These are phyloP conservation scores for Lysandra bellargus DNA, from an alignment of 2,888 invertebrate genomes.

Conservation along the genomic window DNA sequence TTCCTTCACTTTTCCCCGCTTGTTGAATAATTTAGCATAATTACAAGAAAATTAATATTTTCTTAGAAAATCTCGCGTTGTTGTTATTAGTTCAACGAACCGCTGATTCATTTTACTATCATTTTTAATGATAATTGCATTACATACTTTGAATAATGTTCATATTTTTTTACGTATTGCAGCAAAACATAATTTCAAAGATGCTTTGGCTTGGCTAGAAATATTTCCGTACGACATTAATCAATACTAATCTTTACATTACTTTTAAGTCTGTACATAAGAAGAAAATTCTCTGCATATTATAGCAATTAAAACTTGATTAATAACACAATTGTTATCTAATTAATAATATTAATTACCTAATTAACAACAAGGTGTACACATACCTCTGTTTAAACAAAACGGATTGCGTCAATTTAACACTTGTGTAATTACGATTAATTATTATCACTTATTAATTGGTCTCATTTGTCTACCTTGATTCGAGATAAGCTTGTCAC, in stretches of 20 bases:
- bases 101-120: background rate
- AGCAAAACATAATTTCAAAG: too few species aligned
- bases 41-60: slow-evolving; percentile 1
- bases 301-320: too few species aligned
- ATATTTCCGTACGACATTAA: too few species aligned
- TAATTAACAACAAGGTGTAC: background rate
- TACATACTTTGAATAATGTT: background rate
- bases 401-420: slow-evolving; percentile 31
- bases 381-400: background rate
- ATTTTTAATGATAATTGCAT: background rate
- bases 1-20: background rate
- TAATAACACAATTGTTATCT: background rate
- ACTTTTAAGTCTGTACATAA: background rate
- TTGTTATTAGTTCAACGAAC: slow-evolving; percentile 20
- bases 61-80: slow-evolving; percentile 12
- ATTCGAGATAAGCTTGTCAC: background rate
- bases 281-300: background rate
- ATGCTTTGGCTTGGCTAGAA: too few species aligned
- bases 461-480: background rate
- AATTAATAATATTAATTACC: background rate
- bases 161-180: too few species aligned
- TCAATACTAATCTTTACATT: too few species aligned
- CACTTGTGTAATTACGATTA: slow-evolving; percentile 29
- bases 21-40: slow-evolving; percentile 9
- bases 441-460: slow-evolving; percentile 17